Conservation (phyloP, 2,888 invertebrate species). For the Morpho achilles region DNA sequence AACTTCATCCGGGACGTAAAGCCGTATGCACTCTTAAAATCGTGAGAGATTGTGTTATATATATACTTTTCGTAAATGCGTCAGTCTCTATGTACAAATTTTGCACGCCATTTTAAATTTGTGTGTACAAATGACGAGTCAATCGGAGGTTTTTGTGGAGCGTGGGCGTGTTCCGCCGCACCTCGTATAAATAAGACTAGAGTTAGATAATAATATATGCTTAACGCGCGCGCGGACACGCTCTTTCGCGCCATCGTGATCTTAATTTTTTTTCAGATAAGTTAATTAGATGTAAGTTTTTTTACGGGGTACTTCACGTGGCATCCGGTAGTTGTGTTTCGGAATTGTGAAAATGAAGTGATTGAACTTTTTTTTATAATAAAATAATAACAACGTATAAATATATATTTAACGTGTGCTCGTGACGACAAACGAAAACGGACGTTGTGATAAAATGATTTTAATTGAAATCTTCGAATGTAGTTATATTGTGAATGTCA, state of each 20-base stretch:
- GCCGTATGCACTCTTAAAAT: no score
- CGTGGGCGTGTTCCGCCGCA: no score
- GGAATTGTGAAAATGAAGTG: constrained; percentile 15
- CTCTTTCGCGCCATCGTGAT: constrained; percentile 10
- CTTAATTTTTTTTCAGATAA: constrained; percentile 19
- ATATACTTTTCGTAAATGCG: no score
- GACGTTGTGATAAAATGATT: constrained; percentile 46
- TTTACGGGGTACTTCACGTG: constrained; percentile 11
- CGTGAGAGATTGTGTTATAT: no score
- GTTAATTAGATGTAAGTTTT: constrained; percentile 25
- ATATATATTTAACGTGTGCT: constrained; percentile 17
- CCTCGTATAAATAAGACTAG: constrained; percentile 3
- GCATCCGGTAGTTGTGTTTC: constrained; percentile 11
- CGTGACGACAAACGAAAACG: constrained; percentile 38
- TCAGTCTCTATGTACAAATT: no score
- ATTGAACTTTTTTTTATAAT: constrained; percentile 8
- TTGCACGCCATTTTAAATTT: no score
- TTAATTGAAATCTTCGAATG: constrained; percentile 42
- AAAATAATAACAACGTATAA: constrained; percentile 1
- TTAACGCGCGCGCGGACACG: constrained; percentile 14
- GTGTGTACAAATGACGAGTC: no score
- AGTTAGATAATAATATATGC: constrained; percentile 15
- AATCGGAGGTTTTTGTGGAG: no score
- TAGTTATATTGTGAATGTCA: constrained; percentile 41
- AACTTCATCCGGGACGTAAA: no score